Percentiles rank a stretch among this genome's conserved stretches.
Evolutionary conservation across 2,888 invertebrate genomes (phyloP).

Genomic region (Temnothorax unifasciatus): DNA sequence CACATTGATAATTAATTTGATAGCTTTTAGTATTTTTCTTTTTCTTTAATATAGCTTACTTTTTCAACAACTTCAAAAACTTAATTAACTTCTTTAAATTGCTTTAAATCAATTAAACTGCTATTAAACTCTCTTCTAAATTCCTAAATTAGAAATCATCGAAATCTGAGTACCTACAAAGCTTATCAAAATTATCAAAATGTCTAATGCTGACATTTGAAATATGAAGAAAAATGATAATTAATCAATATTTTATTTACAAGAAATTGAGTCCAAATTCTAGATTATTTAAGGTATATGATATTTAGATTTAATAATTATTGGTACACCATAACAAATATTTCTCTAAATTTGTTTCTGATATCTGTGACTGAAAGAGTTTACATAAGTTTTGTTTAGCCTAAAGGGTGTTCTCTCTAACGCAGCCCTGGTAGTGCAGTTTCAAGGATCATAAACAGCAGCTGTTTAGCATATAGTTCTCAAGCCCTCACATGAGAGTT

Average conservation of each 20-base stretch:
- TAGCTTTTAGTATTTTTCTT: background rate
- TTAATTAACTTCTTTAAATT: background rate
- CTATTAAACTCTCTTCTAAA: background rate
- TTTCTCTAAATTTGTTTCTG: background rate
- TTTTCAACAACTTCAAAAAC: background rate
- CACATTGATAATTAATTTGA: background rate
- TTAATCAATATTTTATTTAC: background rate
- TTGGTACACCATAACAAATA: background rate
- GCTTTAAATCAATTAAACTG: background rate
- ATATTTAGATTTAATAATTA: background rate
- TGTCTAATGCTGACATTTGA: background rate
- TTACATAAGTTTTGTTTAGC: background rate
- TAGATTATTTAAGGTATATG: background rate
- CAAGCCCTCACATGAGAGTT: conserved; percentile 72
- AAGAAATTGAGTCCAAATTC: conserved; percentile 2
- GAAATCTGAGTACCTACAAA: background rate
- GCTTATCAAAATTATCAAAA: background rate
- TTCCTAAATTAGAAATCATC: background rate
- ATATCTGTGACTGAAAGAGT: background rate
- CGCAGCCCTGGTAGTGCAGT: background rate
- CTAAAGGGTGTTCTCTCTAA: background rate
- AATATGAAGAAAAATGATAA: background rate
- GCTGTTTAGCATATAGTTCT: conserved; percentile 75
- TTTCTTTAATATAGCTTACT: background rate
- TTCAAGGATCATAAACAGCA: conserved; percentile 65